Evolutionary conservation across 1,140 invertebrate genomes (phyloP).

Genomic region (Sesamia nonagrioides): DNA sequence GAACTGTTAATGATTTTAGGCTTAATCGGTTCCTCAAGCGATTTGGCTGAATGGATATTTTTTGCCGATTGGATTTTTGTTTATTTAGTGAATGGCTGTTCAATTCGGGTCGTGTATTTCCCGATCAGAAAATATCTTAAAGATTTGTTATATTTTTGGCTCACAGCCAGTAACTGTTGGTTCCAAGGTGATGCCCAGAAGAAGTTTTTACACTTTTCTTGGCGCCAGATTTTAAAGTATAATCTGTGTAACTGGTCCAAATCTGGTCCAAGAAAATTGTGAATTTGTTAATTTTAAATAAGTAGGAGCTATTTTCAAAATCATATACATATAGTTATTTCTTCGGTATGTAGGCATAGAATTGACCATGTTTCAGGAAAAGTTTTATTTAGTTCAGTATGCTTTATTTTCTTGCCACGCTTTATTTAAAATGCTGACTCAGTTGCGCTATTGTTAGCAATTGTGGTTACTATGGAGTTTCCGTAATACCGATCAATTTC

Average conservation of each 20-base stretch:
- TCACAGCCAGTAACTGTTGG: not conserved
- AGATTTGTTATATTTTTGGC: slow-evolving; percentile 21
- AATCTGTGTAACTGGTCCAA: not conserved
- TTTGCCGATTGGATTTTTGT: not conserved
- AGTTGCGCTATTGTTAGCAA: no score
- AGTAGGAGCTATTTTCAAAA: not conserved
- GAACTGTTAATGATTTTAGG: not conserved
- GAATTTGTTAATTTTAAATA: not conserved
- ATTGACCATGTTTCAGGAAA: no score
- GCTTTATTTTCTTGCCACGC: no score
- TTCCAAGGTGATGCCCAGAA: slow-evolving; percentile 7
- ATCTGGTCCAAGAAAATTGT: not conserved
- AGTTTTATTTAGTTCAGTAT: no score
- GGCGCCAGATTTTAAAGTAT: slow-evolving; percentile 11
- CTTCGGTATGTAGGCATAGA: no score
- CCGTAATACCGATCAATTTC: no score
- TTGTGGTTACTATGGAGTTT: no score
- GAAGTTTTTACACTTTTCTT: slow-evolving; percentile 33
- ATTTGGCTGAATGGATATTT: not conserved
- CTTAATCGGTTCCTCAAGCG: not conserved
- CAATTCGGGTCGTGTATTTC: not conserved
- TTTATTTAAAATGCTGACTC: no score
- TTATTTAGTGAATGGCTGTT: not conserved
- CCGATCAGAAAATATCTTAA: slow-evolving; percentile 1
- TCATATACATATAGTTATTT: not conserved